These are phyloP conservation scores for Pasiphila rectangulata DNA, from an alignment of 2,888 invertebrate species.

Conservation along the genomic window DNA sequence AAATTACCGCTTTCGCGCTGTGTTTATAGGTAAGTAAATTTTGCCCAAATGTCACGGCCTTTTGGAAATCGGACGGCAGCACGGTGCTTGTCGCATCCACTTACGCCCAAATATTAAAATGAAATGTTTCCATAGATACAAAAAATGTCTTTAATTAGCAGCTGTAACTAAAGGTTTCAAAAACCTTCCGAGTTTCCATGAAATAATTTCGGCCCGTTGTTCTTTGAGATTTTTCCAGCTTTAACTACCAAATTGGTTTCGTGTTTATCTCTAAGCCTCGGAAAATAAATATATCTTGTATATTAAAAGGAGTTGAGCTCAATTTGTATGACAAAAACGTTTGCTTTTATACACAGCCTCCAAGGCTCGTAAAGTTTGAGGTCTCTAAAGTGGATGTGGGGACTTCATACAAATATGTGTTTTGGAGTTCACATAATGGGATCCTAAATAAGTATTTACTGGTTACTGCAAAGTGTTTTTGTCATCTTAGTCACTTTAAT, in stretches of 20 bases:
- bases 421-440: slow-evolving; percentile 12
- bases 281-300: slow-evolving; percentile 24
- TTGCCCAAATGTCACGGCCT: no score
- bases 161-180: background rate
- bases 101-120: no score
- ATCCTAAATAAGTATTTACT: slow-evolving; percentile 15
- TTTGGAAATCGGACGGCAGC: no score
- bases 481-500: background rate
- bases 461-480: background rate
- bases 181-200: background rate
- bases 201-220: slow-evolving; percentile 7
- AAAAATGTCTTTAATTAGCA: no score
- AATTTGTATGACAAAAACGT: slow-evolving; percentile 36
- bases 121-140: no score
- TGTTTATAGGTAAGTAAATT: no score
- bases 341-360: slow-evolving; percentile 19
- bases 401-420: slow-evolving; percentile 19
- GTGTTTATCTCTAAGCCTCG: slow-evolving; percentile 30
- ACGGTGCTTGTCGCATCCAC: no score
- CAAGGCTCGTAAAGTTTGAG: slow-evolving; percentile 22
- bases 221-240: slow-evolving; percentile 12
- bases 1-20: no score
- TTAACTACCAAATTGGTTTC: slow-evolving; percentile 30
- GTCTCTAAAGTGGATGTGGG: slow-evolving; percentile 18
- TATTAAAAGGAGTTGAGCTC: slow-evolving; percentile 29